Base-by-base conservation (phyloP, 1,140 invertebrate species). In the Lepidurus couesii region DNA sequence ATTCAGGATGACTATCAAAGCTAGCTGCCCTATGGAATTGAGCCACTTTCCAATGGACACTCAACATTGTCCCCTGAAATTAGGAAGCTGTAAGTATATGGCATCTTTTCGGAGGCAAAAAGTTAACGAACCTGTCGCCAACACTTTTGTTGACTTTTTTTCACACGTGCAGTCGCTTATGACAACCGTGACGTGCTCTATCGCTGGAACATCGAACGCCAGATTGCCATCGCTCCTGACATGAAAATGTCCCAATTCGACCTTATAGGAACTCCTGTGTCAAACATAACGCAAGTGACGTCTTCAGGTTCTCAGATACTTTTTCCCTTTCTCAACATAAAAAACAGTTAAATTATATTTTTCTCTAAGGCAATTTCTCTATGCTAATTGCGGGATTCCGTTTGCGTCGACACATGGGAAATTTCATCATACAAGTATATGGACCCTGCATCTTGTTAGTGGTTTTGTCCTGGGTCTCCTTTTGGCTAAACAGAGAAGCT, bases 11-110 rank as follows among this genome's bases (percentile, higher is more conserved):
- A 99, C 97, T 11, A 96, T 99, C 79, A 96, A 97, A 86, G 96
- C 97, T 1, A 95, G 93, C 80, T 99, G 97, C 86, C 95, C 95
- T 7, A 99, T 99, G 97, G 93, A 97, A 83, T 86, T 99, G 44
- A 90, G 93, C 82, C 94, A 95, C 83, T 99, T 98, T 86, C 98
- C 98, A 5, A 97, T 98, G 94, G 97, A 98, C 86, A 89, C 91
- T 34, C 96, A 95, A 84, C 93, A 91, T 0, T 98, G 96, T 84
- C 95, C 96, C 13, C 88, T 98, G 10, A 91, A 94, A 81, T 88
- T 99, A 73, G 96, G 95, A 80, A 97, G 96, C 83, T 98, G 96
- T 98, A 88, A 92, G 94, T 93, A 86, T 65, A 44, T 74, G 74
- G 45, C 45, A 76, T 16, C 74, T 75, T 75, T 21, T 11, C 42